Conservation (phyloP, 2,797 vertebrate genomes). For the Balearica regulorum region DNA sequence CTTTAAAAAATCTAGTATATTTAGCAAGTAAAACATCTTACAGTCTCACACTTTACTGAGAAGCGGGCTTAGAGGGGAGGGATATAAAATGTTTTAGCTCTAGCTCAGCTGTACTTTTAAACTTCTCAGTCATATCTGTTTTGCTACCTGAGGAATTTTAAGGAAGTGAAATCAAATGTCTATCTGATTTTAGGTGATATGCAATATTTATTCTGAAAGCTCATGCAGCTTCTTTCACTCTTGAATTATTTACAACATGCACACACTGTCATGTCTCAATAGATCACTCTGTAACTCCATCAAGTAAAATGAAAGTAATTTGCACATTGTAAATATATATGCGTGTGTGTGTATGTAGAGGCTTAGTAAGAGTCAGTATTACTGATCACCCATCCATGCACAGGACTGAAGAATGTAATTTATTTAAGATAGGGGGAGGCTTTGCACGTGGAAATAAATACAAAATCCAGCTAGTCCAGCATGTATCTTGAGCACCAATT, state of each 20-base stretch:
- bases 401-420: neutral
- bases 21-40: conserved; percentile 15
- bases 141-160: neutral
- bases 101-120: neutral
- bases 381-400: neutral
- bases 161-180: conserved; percentile 6
- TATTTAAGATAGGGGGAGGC: neutral
- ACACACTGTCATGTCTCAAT: neutral
- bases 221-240: neutral
- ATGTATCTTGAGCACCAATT: neutral
- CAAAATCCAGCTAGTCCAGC: neutral
- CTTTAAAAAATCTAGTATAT: neutral
- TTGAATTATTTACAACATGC: conserved; percentile 14
- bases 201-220: conserved; percentile 27
- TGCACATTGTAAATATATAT: neutral
- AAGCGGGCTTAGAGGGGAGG: neutral
- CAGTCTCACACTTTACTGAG: neutral
- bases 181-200: conserved; percentile 5
- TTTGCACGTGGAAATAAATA: neutral
- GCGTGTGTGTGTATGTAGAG: neutral
- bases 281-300: neutral
- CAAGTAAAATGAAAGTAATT: conserved; percentile 14
- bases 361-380: neutral
- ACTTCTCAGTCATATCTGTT: neutral
- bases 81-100: neutral